Conservation (phyloP, 2,797 vertebrate species). For the Platalea minor region DNA sequence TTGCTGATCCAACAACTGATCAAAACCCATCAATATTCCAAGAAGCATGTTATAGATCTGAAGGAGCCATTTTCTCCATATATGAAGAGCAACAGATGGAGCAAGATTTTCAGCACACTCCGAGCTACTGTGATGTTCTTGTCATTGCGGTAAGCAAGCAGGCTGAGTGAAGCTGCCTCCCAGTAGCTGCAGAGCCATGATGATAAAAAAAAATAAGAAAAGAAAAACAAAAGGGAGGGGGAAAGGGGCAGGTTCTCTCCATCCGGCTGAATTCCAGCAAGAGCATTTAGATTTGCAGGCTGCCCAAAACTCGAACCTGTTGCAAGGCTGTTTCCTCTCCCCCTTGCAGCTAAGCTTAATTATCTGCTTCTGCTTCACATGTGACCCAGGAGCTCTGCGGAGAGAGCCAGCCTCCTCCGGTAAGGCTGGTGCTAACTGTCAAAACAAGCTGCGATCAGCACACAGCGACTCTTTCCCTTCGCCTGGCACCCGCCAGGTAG, state of each 20-base stretch:
- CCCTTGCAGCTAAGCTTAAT: slow-evolving; percentile 26
- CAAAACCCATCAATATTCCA: neutral
- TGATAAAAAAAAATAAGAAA: neutral
- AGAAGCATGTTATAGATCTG: neutral
- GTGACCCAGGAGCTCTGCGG: neutral
- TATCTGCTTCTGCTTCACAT: neutral
- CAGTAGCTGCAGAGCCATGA: neutral
- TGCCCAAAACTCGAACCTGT: slow-evolving; percentile 48
- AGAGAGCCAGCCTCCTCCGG: slow-evolving; percentile 11
- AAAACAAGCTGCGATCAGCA: neutral
- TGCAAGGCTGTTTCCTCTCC: slow-evolving; percentile 40
- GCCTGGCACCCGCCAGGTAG: neutral
- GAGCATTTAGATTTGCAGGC: slow-evolving; percentile 35
- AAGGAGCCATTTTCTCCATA: neutral
- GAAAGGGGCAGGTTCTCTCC: slow-evolving; percentile 24
- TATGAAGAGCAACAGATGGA: slow-evolving; percentile 17
- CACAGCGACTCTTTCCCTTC: neutral
- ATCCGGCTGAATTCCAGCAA: slow-evolving; percentile 30
- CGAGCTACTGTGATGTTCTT: neutral
- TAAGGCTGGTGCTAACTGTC: neutral
- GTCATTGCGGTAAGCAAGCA: neutral
- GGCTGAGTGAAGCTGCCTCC: neutral
- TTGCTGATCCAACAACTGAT: neutral
- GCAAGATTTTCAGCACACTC: neutral
- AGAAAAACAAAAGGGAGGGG: neutral